These are phyloP conservation scores for Podotricha telesiphe DNA, from an alignment of 2,888 invertebrate species.

Conservation along the genomic window DNA sequence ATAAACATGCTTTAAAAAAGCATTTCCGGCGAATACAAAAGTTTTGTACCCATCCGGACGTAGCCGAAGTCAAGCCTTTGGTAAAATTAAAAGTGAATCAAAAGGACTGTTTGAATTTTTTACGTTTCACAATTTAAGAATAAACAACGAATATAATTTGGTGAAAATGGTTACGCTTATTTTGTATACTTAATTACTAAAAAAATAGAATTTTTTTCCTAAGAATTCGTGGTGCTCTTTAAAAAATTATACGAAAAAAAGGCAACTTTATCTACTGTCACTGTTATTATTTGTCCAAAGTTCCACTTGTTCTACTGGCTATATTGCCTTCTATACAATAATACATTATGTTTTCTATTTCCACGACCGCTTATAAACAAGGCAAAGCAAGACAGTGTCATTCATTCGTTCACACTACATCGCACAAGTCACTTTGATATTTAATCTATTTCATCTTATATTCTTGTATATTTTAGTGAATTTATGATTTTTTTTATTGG, in stretches of 20 bases:
- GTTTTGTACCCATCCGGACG: slow-evolving; percentile 5
- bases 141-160: neutral
- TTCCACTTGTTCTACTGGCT: neutral
- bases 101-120: neutral
- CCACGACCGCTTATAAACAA: neutral
- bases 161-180: neutral
- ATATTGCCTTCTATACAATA: neutral
- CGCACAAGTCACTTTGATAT: slow-evolving; percentile 16
- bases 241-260: no score
- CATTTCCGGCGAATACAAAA: neutral
- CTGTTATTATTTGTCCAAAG: neutral
- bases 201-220: no score
- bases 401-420: slow-evolving; percentile 5
- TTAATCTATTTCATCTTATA: neutral
- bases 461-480: neutral
- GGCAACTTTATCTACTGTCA: neutral
- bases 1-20: neutral
- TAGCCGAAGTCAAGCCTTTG: slow-evolving; percentile 7
- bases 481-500: neutral
- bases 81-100: slow-evolving; percentile 8
- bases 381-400: neutral
- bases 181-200: neutral
- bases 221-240: no score
- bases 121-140: neutral
- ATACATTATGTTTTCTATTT: neutral